Conservation (phyloP, 2,113 vertebrate species). For the Penelope pileata region DNA sequence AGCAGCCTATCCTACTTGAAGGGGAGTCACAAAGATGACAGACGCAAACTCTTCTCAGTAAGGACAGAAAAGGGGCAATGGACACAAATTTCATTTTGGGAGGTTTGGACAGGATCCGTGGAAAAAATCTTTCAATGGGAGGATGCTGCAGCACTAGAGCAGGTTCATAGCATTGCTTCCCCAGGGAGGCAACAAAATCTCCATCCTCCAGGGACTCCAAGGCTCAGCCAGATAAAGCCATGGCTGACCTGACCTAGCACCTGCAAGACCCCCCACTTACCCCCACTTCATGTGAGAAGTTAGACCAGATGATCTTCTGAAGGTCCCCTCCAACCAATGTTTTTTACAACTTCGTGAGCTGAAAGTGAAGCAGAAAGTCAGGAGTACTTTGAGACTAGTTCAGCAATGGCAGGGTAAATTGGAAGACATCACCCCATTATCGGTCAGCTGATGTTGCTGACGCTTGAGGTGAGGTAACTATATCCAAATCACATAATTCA, state of each 20-base stretch:
- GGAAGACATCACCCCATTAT: conserved; percentile 3
- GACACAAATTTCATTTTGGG: neutral
- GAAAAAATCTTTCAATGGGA: neutral
- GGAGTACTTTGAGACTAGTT: neutral
- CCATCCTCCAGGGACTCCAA: neutral
- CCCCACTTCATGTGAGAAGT: neutral
- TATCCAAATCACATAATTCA: conserved; percentile 23
- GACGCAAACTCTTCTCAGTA: neutral
- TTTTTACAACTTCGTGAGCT: conserved; percentile 5
- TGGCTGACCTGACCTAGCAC: neutral
- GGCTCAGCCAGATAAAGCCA: neutral
- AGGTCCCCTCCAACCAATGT: conserved; percentile 9
- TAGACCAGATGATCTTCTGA: neutral
- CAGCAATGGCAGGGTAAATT: conserved; percentile 9
- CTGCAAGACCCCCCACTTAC: no score
- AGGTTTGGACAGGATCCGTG: neutral
- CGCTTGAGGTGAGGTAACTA: conserved; percentile 18
- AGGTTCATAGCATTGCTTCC: neutral
- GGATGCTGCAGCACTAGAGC: neutral
- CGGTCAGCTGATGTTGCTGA: neutral
- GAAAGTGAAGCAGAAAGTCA: conserved; percentile 20
- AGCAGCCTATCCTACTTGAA: neutral
- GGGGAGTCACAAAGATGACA: neutral
- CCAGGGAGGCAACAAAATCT: neutral
- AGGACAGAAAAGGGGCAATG: neutral